phyloP scores from a whole-genome alignment of 37 sponge, comb jelly and placozoan species.

The Oopsacas minuta region DNA sequence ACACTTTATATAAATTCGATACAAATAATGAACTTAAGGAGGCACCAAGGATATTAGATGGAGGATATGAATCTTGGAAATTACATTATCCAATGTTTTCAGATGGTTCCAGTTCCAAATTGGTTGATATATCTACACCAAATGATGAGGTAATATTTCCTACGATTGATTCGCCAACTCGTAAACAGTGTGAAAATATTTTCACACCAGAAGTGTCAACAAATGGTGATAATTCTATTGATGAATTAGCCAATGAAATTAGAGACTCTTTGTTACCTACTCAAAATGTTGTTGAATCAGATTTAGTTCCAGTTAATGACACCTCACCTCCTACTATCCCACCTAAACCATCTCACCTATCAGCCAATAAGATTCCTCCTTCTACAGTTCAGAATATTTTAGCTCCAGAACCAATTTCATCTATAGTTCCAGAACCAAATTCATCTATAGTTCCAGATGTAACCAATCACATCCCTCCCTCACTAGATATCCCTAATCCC shows the following conservation, averaged over 20 bases:
- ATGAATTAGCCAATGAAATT: background rate
- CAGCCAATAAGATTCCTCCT: background rate
- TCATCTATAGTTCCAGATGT: too few species aligned
- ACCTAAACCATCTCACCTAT: background rate
- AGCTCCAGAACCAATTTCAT: too few species aligned
- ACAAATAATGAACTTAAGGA: background rate
- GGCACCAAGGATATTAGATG: conserved; percentile 47
- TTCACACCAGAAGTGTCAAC: background rate
- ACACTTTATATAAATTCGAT: conserved; percentile 22
- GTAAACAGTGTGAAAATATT: background rate
- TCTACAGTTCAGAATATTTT: too few species aligned
- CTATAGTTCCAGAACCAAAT: too few species aligned
- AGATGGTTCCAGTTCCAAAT: conserved; percentile 20
- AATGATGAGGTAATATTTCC: background rate
- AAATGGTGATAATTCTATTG: background rate
- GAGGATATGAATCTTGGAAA: conserved; percentile 56
- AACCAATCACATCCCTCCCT: too few species aligned
- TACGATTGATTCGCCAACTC: background rate
- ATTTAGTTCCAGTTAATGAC: background rate
- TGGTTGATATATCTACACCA: background rate
- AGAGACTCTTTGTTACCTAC: background rate
- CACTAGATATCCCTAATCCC: too few species aligned
- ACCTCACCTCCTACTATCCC: background rate
- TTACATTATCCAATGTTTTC: conserved; percentile 43
- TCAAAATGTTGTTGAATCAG: background rate